Evolutionary conservation across 2,797 vertebrate species (phyloP).

Genomic region (Lagothrix lagotricha): DNA sequence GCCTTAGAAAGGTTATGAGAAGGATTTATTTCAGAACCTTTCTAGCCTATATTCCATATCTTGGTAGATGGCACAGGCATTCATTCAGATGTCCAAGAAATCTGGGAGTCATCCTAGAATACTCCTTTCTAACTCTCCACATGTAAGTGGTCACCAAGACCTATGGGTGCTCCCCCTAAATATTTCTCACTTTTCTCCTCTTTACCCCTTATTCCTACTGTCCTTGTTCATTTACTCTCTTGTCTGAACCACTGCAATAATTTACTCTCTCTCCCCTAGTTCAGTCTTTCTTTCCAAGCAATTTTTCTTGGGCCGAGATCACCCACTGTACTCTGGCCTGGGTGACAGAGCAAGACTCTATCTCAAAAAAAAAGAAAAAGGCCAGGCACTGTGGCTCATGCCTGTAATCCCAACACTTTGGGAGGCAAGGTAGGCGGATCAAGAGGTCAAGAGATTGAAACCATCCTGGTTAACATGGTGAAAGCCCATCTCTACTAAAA

Average conservation of each 20-base stretch:
- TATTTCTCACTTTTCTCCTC: not conserved
- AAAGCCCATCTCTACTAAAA: not conserved
- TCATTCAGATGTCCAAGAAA: not conserved
- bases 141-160: not conserved
- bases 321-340: no score
- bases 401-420: not conserved
- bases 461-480: not conserved
- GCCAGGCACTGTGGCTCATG: rapidly evolving
- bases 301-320: not conserved
- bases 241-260: not conserved
- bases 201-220: not conserved
- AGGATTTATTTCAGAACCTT: not conserved
- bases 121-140: not conserved
- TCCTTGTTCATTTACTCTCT: not conserved
- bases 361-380: no score
- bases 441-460: not conserved
- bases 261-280: not conserved
- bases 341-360: no score
- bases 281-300: not conserved
- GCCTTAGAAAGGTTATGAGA: not conserved
- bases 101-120: not conserved
- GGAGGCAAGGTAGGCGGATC: not conserved
- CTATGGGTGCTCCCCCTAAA: not conserved
- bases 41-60: not conserved
- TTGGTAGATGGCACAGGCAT: not conserved